These are phyloP conservation scores for Sisyra terminalis DNA, from an alignment of 2,888 invertebrate genomes.

Conservation along the genomic window DNA sequence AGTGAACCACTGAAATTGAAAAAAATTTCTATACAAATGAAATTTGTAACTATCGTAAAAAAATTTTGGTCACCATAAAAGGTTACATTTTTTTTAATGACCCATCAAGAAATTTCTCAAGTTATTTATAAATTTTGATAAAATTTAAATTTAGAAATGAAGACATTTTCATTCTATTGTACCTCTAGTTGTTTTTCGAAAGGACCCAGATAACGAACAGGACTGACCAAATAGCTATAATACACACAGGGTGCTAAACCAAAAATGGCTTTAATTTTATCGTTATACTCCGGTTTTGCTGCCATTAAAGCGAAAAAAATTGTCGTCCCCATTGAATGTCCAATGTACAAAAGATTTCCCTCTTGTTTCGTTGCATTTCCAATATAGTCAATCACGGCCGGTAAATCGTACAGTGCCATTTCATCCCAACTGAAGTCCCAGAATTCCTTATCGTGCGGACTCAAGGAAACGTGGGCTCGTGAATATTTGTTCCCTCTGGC, in stretches of 20 bases:
- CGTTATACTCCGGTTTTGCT: conserved; percentile 41
- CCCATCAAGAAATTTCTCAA: too few relatives aligned
- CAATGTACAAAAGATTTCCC: conserved; percentile 52
- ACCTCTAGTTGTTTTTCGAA: conserved; percentile 18
- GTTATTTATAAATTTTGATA: too few relatives aligned
- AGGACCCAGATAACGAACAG: conserved; percentile 43
- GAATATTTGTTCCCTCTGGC: conserved; percentile 68
- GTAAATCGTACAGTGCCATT: conserved; percentile 67
- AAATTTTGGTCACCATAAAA: too few relatives aligned
- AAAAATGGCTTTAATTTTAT: conserved; percentile 46
- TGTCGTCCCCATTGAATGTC: conserved; percentile 85
- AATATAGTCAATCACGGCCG: conserved; percentile 43
- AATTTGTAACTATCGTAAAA: too few relatives aligned
- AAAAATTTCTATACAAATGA: too few relatives aligned
- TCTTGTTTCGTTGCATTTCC: conserved; percentile 31
- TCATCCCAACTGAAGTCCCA: conserved; percentile 80
- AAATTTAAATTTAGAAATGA: too few relatives aligned
- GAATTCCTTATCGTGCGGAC: conserved; percentile 39
- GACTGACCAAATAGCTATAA: conserved; percentile 45
- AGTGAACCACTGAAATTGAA: conserved; percentile 34
- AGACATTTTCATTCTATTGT: conserved; percentile 12
- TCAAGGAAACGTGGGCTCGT: conserved; percentile 38
- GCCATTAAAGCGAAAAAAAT: conserved; percentile 55
- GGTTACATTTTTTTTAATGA: too few relatives aligned
- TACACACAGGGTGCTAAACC: conserved; percentile 55